Percentiles rank a stretch among this genome's conserved stretches.
phyloP scores from a whole-genome alignment of 2,888 invertebrate genomes.

The Cordilura impudica region DNA sequence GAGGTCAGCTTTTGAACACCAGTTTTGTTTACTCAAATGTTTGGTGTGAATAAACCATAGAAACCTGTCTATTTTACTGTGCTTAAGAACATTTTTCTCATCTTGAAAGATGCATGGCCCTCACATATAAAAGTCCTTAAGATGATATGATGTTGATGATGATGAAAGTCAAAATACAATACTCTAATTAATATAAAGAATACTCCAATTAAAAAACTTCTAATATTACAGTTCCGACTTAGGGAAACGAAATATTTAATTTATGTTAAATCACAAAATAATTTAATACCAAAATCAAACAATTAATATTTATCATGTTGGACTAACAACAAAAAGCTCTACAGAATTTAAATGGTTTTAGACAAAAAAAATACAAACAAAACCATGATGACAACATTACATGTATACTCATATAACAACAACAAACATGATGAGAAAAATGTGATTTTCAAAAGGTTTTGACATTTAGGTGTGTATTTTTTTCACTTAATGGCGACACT shows the following conservation, averaged over 20 bases:
- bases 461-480: slow-evolving; percentile 1
- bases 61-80: no score
- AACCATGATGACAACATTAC: neutral
- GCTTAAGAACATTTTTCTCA: no score
- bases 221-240: neutral
- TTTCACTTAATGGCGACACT: slow-evolving; percentile 4
- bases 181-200: no score
- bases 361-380: neutral
- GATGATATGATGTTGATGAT: no score
- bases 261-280: neutral
- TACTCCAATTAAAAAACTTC: neutral
- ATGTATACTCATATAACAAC: neutral
- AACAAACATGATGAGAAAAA: slow-evolving; percentile 10
- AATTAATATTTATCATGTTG: neutral
- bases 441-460: slow-evolving; percentile 3
- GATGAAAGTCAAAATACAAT: no score
- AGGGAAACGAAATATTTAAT: neutral
- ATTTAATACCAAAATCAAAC: neutral
- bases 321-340: neutral
- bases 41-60: no score
- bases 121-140: no score
- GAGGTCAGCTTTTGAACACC: no score
- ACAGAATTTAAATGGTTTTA: neutral
- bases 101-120: no score
- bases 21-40: no score